phyloP scores from a whole-genome alignment of 1,140 invertebrate genomes.

The Tachypleus tridentatus region DNA sequence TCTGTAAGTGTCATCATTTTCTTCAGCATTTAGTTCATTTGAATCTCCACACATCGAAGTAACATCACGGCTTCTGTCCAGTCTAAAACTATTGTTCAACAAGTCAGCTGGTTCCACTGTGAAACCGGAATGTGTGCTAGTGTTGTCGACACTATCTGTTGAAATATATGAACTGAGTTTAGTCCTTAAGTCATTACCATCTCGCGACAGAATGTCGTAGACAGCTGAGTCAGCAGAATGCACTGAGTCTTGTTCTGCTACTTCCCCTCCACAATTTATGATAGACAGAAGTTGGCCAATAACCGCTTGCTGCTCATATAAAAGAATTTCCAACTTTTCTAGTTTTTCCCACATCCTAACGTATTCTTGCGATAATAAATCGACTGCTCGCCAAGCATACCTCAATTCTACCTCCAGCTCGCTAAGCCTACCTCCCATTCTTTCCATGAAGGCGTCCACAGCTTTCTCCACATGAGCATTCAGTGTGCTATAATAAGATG shows the following conservation, averaged over 20 bases:
- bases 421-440: constrained; percentile 66
- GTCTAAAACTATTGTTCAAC: too few species aligned
- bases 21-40: neutral
- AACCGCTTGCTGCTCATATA: constrained; percentile 82
- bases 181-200: too few species aligned
- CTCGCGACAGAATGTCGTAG: too few species aligned
- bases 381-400: constrained; percentile 80
- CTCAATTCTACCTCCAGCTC: constrained; percentile 74
- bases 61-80: too few species aligned
- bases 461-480: constrained; percentile 20
- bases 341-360: constrained; percentile 86
- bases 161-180: too few species aligned
- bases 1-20: too few species aligned
- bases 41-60: neutral
- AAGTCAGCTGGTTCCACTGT: too few species aligned
- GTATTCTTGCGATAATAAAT: constrained; percentile 79
- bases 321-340: constrained; percentile 75
- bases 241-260: constrained; percentile 5
- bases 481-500: neutral
- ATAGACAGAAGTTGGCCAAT: constrained; percentile 64
- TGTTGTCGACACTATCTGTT: too few species aligned
- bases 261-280: constrained; percentile 12
- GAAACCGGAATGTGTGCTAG: too few species aligned
- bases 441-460: constrained; percentile 54
- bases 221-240: too few species aligned